A percentile compares a stretch with the other conserved stretches of the same genome.
Evolutionary conservation across 2,888 invertebrate genomes (phyloP).

Genomic region (Folsomia manolachei): DNA sequence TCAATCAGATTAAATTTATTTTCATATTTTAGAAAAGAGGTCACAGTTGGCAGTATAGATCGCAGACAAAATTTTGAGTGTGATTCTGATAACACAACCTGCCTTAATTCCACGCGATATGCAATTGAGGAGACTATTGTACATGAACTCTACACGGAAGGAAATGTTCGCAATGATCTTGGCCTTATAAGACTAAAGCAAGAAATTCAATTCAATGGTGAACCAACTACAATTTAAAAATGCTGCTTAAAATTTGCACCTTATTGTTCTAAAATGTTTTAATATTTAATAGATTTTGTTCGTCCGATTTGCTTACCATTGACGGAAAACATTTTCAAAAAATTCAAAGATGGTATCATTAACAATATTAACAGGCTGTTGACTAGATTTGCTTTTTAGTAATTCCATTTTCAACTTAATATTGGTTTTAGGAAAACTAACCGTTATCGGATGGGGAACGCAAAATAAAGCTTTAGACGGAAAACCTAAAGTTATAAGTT

Average conservation of each 20-base stretch:
- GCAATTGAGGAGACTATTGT: constrained; percentile 27
- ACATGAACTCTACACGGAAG: constrained; percentile 37
- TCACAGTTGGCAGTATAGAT: constrained; percentile 28
- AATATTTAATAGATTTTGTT: constrained; percentile 27
- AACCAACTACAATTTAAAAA: too few relatives aligned
- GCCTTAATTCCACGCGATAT: not conserved
- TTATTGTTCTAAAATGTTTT: not conserved
- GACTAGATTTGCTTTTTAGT: not conserved
- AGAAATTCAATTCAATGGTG: constrained; percentile 33
- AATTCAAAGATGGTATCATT: constrained; percentile 32
- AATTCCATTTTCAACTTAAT: too few relatives aligned
- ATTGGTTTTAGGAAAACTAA: constrained; percentile 30
- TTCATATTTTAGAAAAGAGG: constrained; percentile 22
- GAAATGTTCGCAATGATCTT: constrained; percentile 35
- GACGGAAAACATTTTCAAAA: constrained; percentile 29
- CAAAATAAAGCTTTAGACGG: constrained; percentile 32
- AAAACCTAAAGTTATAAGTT: constrained; percentile 7
- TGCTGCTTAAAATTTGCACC: not conserved
- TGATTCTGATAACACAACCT: constrained; percentile 11
- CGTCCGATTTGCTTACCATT: constrained; percentile 43
- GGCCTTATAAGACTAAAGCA: constrained; percentile 28
- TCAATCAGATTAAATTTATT: too few relatives aligned
- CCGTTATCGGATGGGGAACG: constrained; percentile 42
- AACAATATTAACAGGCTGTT: not conserved
- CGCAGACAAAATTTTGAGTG: constrained; percentile 19